A percentile compares a stretch with the other conserved stretches of the same genome.
Conservation (phyloP, 2,113 vertebrate species). For the Eulacestoma nigropectus region DNA sequence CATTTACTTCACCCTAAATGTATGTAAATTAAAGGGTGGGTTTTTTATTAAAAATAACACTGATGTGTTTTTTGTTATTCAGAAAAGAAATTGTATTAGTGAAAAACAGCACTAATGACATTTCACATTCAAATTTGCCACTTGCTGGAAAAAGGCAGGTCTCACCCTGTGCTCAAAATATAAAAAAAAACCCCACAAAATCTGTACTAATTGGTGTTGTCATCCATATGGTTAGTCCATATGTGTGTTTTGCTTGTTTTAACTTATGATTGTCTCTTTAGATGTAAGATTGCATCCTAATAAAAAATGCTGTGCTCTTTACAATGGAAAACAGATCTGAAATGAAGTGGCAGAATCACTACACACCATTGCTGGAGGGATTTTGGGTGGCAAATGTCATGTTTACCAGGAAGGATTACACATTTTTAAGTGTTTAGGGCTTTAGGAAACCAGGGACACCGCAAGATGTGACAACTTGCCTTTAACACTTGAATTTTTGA, state of each 20-base stretch:
- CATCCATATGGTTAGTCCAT: background rate
- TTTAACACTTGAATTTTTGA: background rate
- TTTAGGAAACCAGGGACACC: background rate
- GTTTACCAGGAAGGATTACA: background rate
- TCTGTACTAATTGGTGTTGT: slow-evolving; percentile 34
- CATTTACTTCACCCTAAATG: slow-evolving; percentile 76
- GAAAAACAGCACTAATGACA: slow-evolving; percentile 66
- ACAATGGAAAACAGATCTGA: background rate
- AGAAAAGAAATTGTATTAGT: slow-evolving; percentile 66
- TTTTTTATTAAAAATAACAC: slow-evolving; percentile 80
- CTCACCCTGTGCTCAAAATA: slow-evolving; percentile 43
- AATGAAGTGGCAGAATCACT: background rate
- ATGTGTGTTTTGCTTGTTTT: slow-evolving; percentile 27
- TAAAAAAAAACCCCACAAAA: background rate
- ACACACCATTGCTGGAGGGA: background rate
- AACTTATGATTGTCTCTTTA: background rate
- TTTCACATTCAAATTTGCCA: slow-evolving; percentile 69
- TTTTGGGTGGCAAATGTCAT: background rate
- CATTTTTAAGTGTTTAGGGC: background rate
- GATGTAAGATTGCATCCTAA: background rate
- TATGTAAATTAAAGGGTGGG: slow-evolving; percentile 78
- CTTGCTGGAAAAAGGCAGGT: slow-evolving; percentile 59
- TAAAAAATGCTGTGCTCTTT: background rate
- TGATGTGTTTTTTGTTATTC: slow-evolving; percentile 78
- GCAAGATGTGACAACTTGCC: background rate